These are phyloP conservation scores for Callithrix jacchus DNA, from an alignment of 2,113 vertebrate species.

Conservation along the genomic window DNA sequence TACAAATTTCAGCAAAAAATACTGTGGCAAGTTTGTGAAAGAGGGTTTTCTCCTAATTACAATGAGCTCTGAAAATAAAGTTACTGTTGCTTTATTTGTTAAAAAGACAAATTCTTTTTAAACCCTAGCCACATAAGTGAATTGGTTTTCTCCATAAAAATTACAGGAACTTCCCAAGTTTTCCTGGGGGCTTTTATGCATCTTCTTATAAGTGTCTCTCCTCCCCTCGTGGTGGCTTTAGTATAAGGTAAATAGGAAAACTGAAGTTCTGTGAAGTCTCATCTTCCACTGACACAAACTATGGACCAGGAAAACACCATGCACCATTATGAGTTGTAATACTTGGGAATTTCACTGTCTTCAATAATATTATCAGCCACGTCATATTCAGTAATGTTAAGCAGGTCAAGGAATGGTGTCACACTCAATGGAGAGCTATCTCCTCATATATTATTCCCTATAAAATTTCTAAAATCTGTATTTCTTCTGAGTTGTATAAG, in stretches of 20 bases:
- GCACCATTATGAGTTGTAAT: not conserved
- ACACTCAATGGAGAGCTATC: not conserved
- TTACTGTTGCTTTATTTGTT: not conserved
- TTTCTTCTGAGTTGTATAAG: not conserved
- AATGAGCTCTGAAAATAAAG: not conserved
- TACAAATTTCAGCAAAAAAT: conserved; percentile 35
- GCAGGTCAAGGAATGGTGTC: not conserved
- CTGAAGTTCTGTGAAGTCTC: not conserved
- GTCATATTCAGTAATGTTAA: not conserved
- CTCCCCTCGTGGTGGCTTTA: not conserved
- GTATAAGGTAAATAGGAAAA: not conserved
- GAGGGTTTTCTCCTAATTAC: not conserved
- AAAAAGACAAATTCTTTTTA: not conserved
- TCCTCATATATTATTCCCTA: not conserved
- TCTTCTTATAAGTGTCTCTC: not conserved
- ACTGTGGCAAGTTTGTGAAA: not conserved
- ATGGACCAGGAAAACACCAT: not conserved
- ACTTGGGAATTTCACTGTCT: not conserved
- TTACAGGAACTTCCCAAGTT: not conserved
- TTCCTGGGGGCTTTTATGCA: not conserved
- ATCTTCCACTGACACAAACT: not conserved
- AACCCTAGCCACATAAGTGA: not conserved
- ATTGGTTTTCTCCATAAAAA: not conserved
- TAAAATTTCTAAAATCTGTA: not conserved
- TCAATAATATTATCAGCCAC: not conserved